Percentiles rank a stretch among this genome's conserved stretches.
phyloP scores from a whole-genome alignment of 2,797 vertebrate genomes.

The Apogon hyalosoma region DNA sequence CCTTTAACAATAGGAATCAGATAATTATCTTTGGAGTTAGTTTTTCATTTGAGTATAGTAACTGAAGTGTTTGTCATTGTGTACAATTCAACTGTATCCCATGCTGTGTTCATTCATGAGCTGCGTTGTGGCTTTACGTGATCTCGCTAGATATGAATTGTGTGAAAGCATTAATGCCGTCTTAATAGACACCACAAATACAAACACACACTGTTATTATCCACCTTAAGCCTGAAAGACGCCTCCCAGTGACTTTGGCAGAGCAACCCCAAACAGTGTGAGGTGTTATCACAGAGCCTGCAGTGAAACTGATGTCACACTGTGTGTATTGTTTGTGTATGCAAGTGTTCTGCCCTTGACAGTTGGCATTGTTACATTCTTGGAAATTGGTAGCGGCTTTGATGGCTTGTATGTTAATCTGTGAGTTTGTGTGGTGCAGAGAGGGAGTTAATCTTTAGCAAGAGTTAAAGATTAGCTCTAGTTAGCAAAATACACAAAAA shows the following conservation, averaged over 20 bases:
- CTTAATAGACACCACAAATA: slow-evolving; percentile 13
- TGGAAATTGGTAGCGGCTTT: slow-evolving; percentile 20
- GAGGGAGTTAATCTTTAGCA: slow-evolving; percentile 12
- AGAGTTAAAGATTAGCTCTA: slow-evolving; percentile 46
- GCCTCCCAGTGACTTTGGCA: slow-evolving; percentile 46
- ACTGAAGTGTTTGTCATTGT: too few species aligned
- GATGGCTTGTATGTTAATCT: slow-evolving; percentile 10
- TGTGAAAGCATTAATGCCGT: slow-evolving; percentile 15
- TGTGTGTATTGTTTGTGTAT: slow-evolving; percentile 19
- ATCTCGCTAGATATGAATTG: slow-evolving; percentile 32
- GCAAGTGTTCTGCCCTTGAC: slow-evolving; percentile 57
- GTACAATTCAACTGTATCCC: background rate
- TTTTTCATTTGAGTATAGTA: too few species aligned
- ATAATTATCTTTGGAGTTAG: slow-evolving; percentile 1
- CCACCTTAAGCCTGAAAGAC: slow-evolving; percentile 29
- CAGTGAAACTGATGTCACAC: slow-evolving; percentile 41
- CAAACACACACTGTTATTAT: slow-evolving; percentile 19
- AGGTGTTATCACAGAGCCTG: slow-evolving; percentile 36
- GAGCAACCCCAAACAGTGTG: slow-evolving; percentile 19
- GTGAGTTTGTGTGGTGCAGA: slow-evolving; percentile 8
- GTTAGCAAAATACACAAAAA: slow-evolving; percentile 18
- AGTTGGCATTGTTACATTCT: slow-evolving; percentile 25
- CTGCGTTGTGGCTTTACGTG: background rate
- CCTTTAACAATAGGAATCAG: background rate
- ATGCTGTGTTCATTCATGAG: slow-evolving; percentile 16